A percentile compares a stretch with the other conserved stretches of the same genome.
phyloP scores from a whole-genome alignment of 2,113 vertebrate species.

The Martes martes region DNA sequence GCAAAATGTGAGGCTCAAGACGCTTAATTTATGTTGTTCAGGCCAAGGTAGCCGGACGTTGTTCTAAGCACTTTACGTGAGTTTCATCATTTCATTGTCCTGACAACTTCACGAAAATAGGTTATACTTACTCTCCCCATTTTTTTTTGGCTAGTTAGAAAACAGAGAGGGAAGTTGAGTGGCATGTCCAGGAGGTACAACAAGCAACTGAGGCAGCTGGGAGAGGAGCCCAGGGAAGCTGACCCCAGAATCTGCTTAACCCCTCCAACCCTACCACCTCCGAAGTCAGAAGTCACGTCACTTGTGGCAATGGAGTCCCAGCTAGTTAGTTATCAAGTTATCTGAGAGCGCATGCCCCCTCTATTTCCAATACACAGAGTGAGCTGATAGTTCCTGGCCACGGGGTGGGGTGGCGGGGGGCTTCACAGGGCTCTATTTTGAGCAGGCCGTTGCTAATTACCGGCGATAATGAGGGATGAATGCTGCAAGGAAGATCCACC shows the following conservation, averaged over 20 bases:
- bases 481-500: background rate
- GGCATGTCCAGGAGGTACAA: background rate
- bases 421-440: background rate
- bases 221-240: background rate
- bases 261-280: background rate
- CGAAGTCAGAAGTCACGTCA: background rate
- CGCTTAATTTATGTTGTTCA: conserved; percentile 11
- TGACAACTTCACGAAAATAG: background rate
- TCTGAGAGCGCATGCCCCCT: background rate
- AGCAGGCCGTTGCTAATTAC: background rate
- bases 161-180: background rate
- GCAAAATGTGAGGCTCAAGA: background rate
- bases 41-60: background rate
- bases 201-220: background rate
- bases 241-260: background rate
- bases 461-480: background rate
- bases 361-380: background rate
- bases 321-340: conserved; percentile 2
- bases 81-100: background rate
- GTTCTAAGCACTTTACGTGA: background rate
- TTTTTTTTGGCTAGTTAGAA: background rate
- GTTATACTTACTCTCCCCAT: background rate
- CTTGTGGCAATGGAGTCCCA: background rate
- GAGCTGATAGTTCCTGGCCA: background rate
- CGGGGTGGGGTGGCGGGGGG: too few species aligned